Conservation (phyloP, 2,888 invertebrate species). For the Andrena haemorrhoa region DNA sequence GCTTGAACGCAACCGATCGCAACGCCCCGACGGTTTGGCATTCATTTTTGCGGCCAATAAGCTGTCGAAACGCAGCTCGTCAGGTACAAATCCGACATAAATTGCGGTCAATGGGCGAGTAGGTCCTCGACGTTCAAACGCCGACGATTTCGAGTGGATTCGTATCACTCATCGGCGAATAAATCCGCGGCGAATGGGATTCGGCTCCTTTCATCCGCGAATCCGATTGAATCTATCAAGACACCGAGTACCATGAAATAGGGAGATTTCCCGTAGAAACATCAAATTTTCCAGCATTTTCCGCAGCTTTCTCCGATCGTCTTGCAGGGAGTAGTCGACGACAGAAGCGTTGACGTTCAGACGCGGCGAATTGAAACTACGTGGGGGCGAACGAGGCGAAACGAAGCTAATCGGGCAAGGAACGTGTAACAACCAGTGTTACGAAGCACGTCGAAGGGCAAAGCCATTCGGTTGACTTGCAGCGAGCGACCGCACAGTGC, state of each 20-base stretch:
- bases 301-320: background rate
- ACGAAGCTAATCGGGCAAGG: too few relatives aligned
- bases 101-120: conserved; percentile 13
- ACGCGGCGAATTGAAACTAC: too few relatives aligned
- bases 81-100: conserved; percentile 1
- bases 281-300: conserved; percentile 31
- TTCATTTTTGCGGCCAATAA: conserved; percentile 16
- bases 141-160: conserved; percentile 6
- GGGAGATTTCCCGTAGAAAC: conserved; percentile 32
- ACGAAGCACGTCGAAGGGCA: conserved; percentile 5
- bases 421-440: background rate
- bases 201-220: conserved; percentile 23
- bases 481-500: conserved; percentile 34
- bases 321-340: too few relatives aligned
- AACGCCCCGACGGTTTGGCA: background rate
- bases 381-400: too few relatives aligned
- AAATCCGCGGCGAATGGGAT: conserved; percentile 45
- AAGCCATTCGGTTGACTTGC: conserved; percentile 29
- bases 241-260: conserved; percentile 45
- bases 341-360: too few relatives aligned
- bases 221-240: conserved; percentile 24
- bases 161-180: conserved; percentile 10
- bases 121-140: background rate
- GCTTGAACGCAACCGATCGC: background rate
- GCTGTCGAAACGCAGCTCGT: background rate